Base-by-base conservation (phyloP, 2,888 invertebrate species). In the Aleiodes alternator region DNA sequence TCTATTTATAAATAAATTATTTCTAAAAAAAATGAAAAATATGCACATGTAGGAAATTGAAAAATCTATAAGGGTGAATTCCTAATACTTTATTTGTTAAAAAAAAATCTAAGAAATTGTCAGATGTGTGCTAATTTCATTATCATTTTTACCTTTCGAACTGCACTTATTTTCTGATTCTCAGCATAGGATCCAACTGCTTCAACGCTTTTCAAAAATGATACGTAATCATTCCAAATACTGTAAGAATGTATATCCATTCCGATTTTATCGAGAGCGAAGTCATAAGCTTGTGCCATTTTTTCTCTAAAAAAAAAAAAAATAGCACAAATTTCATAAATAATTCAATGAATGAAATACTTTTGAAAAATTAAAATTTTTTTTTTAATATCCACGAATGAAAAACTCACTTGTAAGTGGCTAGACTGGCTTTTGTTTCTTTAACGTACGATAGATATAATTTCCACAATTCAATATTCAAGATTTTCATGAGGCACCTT, bases 241-340 rank as follows among this genome's bases (percentile, higher is more conserved):
- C 96, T 95, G 89, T 96, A 98, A 0, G 98, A 97, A 90, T 98
- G 97, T 82, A 98, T 95, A 87, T 99, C 99, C 94, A 99, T 95
- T 0, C 99, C 99, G 81, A 99, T 98, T 90, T 99, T 98, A 80
- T 99, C 99, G 80, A 99, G 90, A 0, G 99, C 99, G 90, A 99
- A 99, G 90, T 99, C 99, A 89, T 99, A 99, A 0, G 99, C 99
- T 89, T 99, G 98, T 0, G 99, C 99, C 96, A 99, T 97, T 91
- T 98, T 99, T 90, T 99, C 99, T 87, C 99, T 98, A 87, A 23
- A 89, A 87, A 88, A 88, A 80, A 80, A 38, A 75, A 76, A 6
- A 34, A 56, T 53, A 69, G 48, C 73, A 78, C 66, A 73, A 72
- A 9, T 61, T 56, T 53, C 9, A 66, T 34, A 12, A 50, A 50